These are phyloP conservation scores for Astur gentilis DNA, from an alignment of 2,113 vertebrate genomes.

Conservation along the genomic window DNA sequence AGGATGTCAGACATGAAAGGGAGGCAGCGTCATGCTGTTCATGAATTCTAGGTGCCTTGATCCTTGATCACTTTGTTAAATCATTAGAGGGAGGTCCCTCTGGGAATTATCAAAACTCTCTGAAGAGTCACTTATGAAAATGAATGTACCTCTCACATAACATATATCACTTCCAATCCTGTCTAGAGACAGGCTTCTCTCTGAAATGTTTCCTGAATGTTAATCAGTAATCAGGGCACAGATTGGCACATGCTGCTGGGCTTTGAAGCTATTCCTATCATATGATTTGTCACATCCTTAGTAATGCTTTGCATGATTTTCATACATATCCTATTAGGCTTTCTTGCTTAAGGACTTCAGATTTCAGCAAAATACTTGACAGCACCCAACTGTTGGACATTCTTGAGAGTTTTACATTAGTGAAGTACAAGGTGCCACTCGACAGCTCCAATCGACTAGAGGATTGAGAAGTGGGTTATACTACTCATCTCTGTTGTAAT, in stretches of 20 bases:
- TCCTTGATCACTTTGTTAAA: slow-evolving; percentile 59
- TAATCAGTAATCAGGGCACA: slow-evolving; percentile 53
- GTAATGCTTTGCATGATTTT: slow-evolving; percentile 32
- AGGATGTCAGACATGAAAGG: slow-evolving; percentile 61
- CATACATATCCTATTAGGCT: slow-evolving; percentile 45
- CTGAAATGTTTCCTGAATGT: slow-evolving; percentile 30
- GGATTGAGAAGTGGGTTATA: slow-evolving; percentile 18
- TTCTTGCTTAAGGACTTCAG: slow-evolving; percentile 48
- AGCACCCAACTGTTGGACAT: slow-evolving; percentile 56
- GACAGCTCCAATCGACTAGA: slow-evolving; percentile 41
- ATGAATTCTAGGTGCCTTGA: slow-evolving; percentile 60
- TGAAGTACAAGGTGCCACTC: slow-evolving; percentile 19
- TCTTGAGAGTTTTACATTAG: slow-evolving; percentile 30
- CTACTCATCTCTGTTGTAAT: background rate
- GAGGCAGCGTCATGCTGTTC: slow-evolving; percentile 42
- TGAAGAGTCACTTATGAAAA: slow-evolving; percentile 56
- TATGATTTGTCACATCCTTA: slow-evolving; percentile 56
- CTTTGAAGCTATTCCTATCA: slow-evolving; percentile 51
- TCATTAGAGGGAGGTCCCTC: slow-evolving; percentile 53
- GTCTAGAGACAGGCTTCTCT: background rate
- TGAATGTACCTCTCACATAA: slow-evolving; percentile 26
- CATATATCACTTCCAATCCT: slow-evolving; percentile 34
- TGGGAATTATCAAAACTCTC: slow-evolving; percentile 57
- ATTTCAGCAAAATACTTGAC: slow-evolving; percentile 57
- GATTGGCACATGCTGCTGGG: slow-evolving; percentile 58